These are phyloP conservation scores for Drosophila hamatofila DNA, from an alignment of 2,888 invertebrate species.

Conservation along the genomic window DNA sequence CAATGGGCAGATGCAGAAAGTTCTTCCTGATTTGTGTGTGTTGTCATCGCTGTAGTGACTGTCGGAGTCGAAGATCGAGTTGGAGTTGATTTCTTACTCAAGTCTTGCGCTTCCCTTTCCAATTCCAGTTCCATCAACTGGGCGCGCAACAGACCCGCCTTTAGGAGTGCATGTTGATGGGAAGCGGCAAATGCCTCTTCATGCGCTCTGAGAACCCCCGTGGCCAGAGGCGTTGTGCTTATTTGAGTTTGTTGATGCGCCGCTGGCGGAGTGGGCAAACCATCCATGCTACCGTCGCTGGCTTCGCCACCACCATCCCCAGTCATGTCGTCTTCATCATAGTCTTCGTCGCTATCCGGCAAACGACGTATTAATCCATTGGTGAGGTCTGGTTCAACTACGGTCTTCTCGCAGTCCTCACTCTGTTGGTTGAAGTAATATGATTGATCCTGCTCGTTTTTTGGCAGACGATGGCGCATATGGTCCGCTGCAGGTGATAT, in stretches of 20 bases:
- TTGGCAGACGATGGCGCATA: slow-evolving; percentile 84
- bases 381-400: slow-evolving; percentile 84
- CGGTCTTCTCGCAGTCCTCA: slow-evolving; percentile 83
- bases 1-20: slow-evolving; percentile 48
- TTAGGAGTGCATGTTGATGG: slow-evolving; percentile 67
- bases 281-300: slow-evolving; percentile 56
- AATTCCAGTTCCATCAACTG: slow-evolving; percentile 71
- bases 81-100: slow-evolving; percentile 74
- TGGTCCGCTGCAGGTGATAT: slow-evolving; percentile 80
- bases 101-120: slow-evolving; percentile 80
- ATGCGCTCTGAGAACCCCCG: slow-evolving; percentile 62
- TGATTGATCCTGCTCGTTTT: slow-evolving; percentile 83
- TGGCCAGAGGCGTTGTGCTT: slow-evolving; percentile 72
- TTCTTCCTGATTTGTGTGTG: slow-evolving; percentile 19
- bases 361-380: slow-evolving; percentile 83
- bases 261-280: slow-evolving; percentile 69
- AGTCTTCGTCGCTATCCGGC: slow-evolving; percentile 84
- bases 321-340: slow-evolving; percentile 82
- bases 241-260: slow-evolving; percentile 70
- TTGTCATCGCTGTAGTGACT: slow-evolving; percentile 1
- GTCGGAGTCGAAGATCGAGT: slow-evolving; percentile 12
- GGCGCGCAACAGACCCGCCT: slow-evolving; percentile 64
- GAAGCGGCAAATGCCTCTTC: slow-evolving; percentile 62
- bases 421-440: slow-evolving; percentile 82
- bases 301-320: slow-evolving; percentile 67